These are phyloP conservation scores for Pyxicephalus adspersus DNA, from an alignment of 2,113 vertebrate species.

Conservation along the genomic window DNA sequence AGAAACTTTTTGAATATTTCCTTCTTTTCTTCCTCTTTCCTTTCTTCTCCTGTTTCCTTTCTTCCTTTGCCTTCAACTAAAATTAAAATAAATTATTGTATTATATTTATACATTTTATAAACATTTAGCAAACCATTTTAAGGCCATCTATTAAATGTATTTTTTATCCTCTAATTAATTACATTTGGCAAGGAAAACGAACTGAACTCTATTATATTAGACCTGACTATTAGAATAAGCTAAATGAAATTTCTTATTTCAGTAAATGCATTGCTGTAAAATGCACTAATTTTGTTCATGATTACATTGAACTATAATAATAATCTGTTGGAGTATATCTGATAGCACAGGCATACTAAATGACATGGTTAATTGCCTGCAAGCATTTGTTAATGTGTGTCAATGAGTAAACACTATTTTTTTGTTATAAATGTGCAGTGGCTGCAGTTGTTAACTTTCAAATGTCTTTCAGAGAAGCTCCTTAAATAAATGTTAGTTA, in stretches of 20 bases:
- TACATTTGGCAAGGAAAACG: conserved; percentile 26
- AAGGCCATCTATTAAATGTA: neutral
- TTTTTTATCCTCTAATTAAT: conserved; percentile 26
- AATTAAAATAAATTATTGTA: too few relatives aligned
- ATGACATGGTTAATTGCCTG: conserved; percentile 47
- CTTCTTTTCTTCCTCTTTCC: too few relatives aligned
- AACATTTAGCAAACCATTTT: neutral
- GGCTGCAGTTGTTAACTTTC: conserved; percentile 24
- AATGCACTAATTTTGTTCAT: conserved; percentile 52
- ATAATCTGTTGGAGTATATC: conserved; percentile 50
- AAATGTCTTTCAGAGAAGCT: conserved; percentile 40
- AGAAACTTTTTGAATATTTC: too few relatives aligned
- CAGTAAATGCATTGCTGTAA: conserved; percentile 43
- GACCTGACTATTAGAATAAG: conserved; percentile 41
- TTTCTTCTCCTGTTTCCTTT: too few relatives aligned
- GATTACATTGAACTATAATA: conserved; percentile 48
- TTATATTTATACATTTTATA: too few relatives aligned
- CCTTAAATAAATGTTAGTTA: too few relatives aligned
- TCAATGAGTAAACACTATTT: conserved; percentile 38
- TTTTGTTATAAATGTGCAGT: conserved; percentile 33
- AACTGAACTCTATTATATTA: conserved; percentile 13
- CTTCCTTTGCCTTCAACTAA: too few relatives aligned
- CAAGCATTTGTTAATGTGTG: conserved; percentile 50
- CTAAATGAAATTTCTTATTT: conserved; percentile 42
- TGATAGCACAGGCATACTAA: conserved; percentile 37